phyloP scores from a whole-genome alignment of 2,888 invertebrate species.

The Drosophila paramelanica region DNA sequence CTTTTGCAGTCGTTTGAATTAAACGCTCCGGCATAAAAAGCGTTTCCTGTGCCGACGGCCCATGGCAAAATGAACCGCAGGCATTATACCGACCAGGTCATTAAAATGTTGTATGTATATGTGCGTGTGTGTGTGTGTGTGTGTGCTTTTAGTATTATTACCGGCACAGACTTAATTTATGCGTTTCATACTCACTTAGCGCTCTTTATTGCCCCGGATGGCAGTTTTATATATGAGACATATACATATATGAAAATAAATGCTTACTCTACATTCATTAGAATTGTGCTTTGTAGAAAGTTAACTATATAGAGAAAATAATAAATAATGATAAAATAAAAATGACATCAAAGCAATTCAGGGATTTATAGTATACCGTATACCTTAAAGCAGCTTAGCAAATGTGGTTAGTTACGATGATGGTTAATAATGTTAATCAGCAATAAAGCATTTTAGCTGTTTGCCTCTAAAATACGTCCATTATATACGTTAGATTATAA shows the following conservation, averaged over 20 bases:
- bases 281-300: background rate
- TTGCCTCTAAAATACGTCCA: too few species aligned
- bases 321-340: slow-evolving; percentile 1
- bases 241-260: slow-evolving; percentile 1
- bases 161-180: slow-evolving; percentile 65
- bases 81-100: slow-evolving; percentile 42
- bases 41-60: slow-evolving; percentile 5
- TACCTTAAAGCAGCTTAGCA: background rate
- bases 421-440: background rate
- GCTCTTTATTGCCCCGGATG: slow-evolving; percentile 46
- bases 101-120: slow-evolving; percentile 50
- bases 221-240: slow-evolving; percentile 13
- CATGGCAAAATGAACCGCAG: slow-evolving; percentile 15
- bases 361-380: background rate
- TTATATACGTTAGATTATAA: too few species aligned
- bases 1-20: slow-evolving; percentile 26
- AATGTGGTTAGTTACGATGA: background rate
- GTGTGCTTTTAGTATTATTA: slow-evolving; percentile 56
- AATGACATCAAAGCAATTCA: background rate
- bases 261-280: slow-evolving; percentile 2
- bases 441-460: too few species aligned
- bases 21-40: slow-evolving; percentile 30
- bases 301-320: slow-evolving; percentile 20
- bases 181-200: slow-evolving; percentile 28
- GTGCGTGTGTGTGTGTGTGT: slow-evolving; percentile 6